These are phyloP conservation scores for Channa maculata DNA, from an alignment of 2,113 vertebrate species.

Conservation along the genomic window DNA sequence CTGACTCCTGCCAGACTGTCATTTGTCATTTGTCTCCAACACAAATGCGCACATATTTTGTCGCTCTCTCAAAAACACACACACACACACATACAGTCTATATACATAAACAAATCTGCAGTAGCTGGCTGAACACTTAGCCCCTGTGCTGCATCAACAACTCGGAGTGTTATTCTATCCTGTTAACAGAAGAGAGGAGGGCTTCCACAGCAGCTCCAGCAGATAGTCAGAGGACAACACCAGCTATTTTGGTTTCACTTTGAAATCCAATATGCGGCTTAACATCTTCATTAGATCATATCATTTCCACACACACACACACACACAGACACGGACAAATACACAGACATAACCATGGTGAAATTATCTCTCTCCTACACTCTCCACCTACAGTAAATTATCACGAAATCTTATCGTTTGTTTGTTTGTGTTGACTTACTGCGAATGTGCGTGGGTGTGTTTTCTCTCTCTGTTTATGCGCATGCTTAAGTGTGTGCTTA, in stretches of 20 bases:
- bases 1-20: constrained; percentile 15
- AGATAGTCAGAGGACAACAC: constrained; percentile 62
- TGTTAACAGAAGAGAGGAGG: constrained; percentile 60
- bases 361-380: constrained; percentile 56
- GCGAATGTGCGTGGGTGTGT: constrained; percentile 15
- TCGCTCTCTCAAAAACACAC: rapidly evolving
- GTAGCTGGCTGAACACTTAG: constrained; percentile 47
- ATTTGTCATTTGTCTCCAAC: constrained; percentile 33
- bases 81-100: constrained; percentile 1
- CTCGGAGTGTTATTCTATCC: constrained; percentile 47
- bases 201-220: constrained; percentile 56
- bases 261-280: constrained; percentile 74
- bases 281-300: constrained; percentile 75
- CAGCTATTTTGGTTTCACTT: constrained; percentile 66
- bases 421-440: constrained; percentile 35
- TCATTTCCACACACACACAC: constrained; percentile 17
- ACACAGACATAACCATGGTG: constrained; percentile 12
- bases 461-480: constrained; percentile 12
- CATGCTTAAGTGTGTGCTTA: constrained; percentile 13
- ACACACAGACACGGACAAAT: constrained; percentile 19
- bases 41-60: constrained; percentile 4
- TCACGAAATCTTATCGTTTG: constrained; percentile 59
- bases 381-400: constrained; percentile 30
- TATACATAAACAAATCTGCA: constrained; percentile 38
- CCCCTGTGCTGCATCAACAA: constrained; percentile 47